phyloP scores from a whole-genome alignment of 2,888 invertebrate genomes.

The Cremastinae sp. region DNA sequence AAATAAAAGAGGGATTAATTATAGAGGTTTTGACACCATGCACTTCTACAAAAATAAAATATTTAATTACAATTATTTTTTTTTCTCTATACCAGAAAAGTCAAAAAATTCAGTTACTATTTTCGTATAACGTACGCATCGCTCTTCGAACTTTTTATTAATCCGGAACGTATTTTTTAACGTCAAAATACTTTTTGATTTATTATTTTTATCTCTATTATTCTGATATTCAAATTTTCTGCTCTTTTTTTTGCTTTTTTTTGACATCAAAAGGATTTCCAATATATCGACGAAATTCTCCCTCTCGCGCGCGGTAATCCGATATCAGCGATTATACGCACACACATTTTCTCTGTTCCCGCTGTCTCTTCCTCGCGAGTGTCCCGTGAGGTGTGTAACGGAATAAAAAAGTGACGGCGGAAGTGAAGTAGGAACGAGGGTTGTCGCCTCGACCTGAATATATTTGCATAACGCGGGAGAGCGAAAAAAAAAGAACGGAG shows the following conservation, averaged over 20 bases:
- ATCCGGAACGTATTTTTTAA: no score
- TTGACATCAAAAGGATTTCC: background rate
- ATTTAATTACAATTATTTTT: no score
- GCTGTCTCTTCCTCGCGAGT: constrained; percentile 14
- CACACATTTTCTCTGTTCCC: background rate
- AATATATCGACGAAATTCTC: background rate
- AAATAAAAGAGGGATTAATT: no score
- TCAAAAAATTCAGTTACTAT: no score
- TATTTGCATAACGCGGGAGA: constrained; percentile 64
- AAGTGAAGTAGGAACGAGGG: constrained; percentile 51
- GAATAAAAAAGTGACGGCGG: constrained; percentile 42
- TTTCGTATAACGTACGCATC: no score
- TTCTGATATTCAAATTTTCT: background rate
- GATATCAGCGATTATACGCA: background rate
- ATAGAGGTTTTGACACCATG: no score
- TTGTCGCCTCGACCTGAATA: constrained; percentile 61
- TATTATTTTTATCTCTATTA: background rate
- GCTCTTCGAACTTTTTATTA: no score
- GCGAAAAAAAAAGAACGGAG: constrained; percentile 11
- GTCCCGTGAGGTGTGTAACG: constrained; percentile 39
- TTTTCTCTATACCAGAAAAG: no score
- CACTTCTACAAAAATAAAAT: no score
- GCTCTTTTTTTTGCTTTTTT: no score
- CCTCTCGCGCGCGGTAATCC: background rate
- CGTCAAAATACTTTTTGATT: no score